These are phyloP conservation scores for Drosophila prolongata DNA, from an alignment of 2,888 invertebrate genomes.

Conservation along the genomic window DNA sequence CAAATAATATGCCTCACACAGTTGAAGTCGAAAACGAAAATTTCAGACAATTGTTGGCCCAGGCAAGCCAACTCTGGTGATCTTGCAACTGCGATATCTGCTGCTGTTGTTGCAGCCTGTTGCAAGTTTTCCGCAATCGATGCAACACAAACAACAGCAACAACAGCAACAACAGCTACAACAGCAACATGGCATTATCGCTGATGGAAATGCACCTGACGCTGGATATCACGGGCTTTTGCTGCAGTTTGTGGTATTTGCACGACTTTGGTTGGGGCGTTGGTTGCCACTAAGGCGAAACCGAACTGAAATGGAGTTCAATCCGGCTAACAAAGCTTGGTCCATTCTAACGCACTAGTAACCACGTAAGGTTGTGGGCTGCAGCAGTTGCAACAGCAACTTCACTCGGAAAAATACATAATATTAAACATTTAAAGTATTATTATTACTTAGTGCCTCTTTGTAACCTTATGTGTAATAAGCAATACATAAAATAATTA, in stretches of 20 bases:
- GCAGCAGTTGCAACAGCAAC: slow-evolving; percentile 23
- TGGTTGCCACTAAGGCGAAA: slow-evolving; percentile 49
- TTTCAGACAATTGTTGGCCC: slow-evolving; percentile 64
- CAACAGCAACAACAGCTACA: slow-evolving; percentile 41
- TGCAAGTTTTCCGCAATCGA: slow-evolving; percentile 73
- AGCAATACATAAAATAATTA: too few species aligned
- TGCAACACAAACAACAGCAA: slow-evolving; percentile 51
- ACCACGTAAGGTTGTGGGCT: slow-evolving; percentile 38
- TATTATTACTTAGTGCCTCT: too few species aligned
- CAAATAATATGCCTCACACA: slow-evolving; percentile 83
- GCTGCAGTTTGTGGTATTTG: slow-evolving; percentile 57
- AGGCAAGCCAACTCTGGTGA: slow-evolving; percentile 42
- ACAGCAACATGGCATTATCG: slow-evolving; percentile 71
- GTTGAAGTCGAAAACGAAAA: slow-evolving; percentile 56
- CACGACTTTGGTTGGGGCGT: slow-evolving; percentile 71
- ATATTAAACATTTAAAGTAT: background rate
- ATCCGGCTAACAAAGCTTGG: slow-evolving; percentile 8
- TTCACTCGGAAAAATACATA: slow-evolving; percentile 8
- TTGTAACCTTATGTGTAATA: too few species aligned
- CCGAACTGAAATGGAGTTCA: slow-evolving; percentile 27
- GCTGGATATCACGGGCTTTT: slow-evolving; percentile 56
- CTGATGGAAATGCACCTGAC: slow-evolving; percentile 84
- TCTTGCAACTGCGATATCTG: slow-evolving; percentile 56
- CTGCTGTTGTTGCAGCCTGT: slow-evolving; percentile 43
- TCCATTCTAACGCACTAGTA: slow-evolving; percentile 60